Conservation (phyloP, 1,140 invertebrate species). For the Pseudomyrmex gracilis region DNA sequence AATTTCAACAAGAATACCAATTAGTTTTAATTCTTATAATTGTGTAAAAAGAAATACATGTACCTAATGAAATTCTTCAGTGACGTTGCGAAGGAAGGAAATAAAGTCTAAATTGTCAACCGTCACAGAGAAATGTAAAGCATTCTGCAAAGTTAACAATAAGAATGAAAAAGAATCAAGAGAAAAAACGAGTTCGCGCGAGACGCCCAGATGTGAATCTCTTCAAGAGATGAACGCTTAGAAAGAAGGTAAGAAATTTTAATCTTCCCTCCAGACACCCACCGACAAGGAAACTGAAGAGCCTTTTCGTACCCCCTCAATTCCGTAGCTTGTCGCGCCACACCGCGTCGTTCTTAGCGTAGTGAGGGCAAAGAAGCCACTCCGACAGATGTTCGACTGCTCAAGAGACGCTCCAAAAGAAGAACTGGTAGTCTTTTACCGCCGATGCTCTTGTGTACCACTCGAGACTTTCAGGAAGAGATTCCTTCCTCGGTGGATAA, state of each 20-base stretch:
- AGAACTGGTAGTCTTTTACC: constrained; percentile 71
- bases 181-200: constrained; percentile 17
- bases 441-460: constrained; percentile 47
- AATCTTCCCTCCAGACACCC: constrained; percentile 63
- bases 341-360: constrained; percentile 58
- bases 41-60: too few species aligned
- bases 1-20: neutral
- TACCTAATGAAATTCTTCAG: neutral
- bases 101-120: neutral
- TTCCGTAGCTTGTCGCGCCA: constrained; percentile 66
- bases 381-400: constrained; percentile 73
- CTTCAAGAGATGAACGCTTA: neutral
- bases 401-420: constrained; percentile 66
- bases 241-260: constrained; percentile 53
- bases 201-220: constrained; percentile 8
- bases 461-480: constrained; percentile 42
- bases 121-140: too few species aligned
- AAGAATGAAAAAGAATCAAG: neutral
- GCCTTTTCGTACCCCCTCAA: constrained; percentile 68
- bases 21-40: too few species aligned
- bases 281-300: constrained; percentile 64
- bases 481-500: constrained; percentile 29
- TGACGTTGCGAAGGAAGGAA: neutral
- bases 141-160: neutral
- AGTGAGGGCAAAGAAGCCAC: constrained; percentile 68